Conservation (phyloP, 2,797 vertebrate species). For the Sarcoramphus papa region DNA sequence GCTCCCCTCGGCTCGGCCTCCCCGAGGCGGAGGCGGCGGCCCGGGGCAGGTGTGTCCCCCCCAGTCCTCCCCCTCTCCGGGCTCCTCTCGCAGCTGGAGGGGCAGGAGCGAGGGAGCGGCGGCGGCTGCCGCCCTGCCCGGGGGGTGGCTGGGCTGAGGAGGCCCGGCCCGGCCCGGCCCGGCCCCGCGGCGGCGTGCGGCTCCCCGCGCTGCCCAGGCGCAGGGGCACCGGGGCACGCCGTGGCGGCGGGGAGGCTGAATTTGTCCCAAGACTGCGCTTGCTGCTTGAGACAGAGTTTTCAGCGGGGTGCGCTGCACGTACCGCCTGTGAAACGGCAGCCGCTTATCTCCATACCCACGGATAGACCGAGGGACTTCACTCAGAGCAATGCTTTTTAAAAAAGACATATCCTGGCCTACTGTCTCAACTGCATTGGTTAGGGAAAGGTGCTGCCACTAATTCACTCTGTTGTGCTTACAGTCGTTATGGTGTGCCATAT, state of each 20-base stretch:
- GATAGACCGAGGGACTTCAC: too few species aligned
- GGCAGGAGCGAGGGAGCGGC: background rate
- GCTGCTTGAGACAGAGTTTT: background rate
- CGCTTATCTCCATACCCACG: fast-evolving
- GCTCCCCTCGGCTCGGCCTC: background rate
- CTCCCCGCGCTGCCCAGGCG: background rate
- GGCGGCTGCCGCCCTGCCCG: background rate
- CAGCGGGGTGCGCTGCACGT: fast-evolving
- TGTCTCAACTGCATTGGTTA: background rate
- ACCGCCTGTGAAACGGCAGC: too few species aligned
- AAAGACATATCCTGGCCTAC: background rate
- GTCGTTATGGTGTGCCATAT: fast-evolving
- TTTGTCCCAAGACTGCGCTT: fast-evolving
- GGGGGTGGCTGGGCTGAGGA: background rate
- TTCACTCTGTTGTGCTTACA: fast-evolving
- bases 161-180: background rate
- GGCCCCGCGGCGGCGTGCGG: background rate
- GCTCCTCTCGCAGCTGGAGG: background rate
- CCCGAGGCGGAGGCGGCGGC: background rate
- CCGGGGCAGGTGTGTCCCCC: background rate
- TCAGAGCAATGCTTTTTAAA: background rate
- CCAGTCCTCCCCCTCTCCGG: too few species aligned
- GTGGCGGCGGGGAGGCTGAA: background rate
- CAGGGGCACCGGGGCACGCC: too few species aligned
- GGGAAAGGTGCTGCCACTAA: background rate